Evolutionary conservation across 2,888 invertebrate species (phyloP).

Genomic region (Drosophila histrio): DNA sequence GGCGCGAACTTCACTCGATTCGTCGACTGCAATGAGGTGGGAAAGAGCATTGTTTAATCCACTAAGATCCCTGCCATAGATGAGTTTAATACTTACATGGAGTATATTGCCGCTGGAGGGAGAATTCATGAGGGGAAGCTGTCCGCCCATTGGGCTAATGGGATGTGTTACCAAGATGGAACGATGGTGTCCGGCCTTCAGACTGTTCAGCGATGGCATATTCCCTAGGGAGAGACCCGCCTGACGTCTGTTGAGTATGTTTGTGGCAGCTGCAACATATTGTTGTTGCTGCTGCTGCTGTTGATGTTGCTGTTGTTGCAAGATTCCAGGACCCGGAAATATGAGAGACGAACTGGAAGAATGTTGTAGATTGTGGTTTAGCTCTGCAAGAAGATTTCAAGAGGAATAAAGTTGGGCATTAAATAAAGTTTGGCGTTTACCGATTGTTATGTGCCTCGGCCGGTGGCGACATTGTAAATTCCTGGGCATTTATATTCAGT

Average conservation of each 20-base stretch:
- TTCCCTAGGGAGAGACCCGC: conserved; percentile 83
- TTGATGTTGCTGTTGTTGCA: conserved; percentile 84
- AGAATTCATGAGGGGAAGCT: conserved; percentile 85
- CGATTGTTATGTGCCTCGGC: conserved; percentile 76
- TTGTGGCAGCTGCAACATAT: conserved; percentile 78
- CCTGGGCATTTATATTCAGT: conserved; percentile 95
- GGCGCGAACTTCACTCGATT: conserved; percentile 84
- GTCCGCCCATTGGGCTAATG: conserved; percentile 75
- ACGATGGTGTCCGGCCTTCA: conserved; percentile 74
- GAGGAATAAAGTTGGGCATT: conserved; percentile 63
- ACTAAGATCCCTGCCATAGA: no score
- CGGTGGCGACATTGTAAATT: conserved; percentile 89
- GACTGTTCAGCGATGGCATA: conserved; percentile 61
- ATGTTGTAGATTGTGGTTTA: conserved; percentile 85
- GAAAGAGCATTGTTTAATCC: no score
- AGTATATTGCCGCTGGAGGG: conserved; percentile 90
- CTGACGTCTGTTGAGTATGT: conserved; percentile 83
- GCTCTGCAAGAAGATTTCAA: conserved; percentile 82
- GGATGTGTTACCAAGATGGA: conserved; percentile 84
- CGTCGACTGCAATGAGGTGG: conserved; percentile 55
- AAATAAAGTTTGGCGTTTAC: conserved; percentile 80
- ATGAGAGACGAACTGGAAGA: conserved; percentile 84
- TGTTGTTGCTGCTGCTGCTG: conserved; percentile 84
- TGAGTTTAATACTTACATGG: conserved; percentile 85
- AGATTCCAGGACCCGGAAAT: conserved; percentile 69